These are phyloP conservation scores for Shinisaurus crocodilurus DNA, from an alignment of 2,113 vertebrate genomes.

Conservation along the genomic window DNA sequence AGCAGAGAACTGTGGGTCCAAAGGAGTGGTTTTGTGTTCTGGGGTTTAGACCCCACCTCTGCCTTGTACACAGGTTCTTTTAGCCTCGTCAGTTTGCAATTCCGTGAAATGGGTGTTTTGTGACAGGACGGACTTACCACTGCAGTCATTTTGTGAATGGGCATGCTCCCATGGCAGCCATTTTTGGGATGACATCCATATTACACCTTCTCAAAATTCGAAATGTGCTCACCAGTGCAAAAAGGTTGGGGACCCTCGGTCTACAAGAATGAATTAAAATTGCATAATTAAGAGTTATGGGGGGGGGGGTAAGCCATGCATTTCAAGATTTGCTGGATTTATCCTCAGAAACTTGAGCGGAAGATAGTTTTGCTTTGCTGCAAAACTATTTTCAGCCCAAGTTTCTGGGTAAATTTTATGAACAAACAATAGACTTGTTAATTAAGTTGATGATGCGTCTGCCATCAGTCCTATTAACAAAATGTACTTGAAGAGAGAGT, in stretches of 20 bases:
- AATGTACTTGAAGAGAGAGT: slow-evolving; percentile 6
- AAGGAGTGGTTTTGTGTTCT: no score
- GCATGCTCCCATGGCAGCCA: no score
- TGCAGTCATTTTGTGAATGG: no score
- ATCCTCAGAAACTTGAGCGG: background rate
- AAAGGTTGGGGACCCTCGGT: background rate
- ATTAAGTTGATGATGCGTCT: background rate
- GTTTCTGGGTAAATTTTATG: slow-evolving; percentile 24
- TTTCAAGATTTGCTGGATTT: background rate
- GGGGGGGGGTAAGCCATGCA: no score
- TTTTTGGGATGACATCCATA: no score
- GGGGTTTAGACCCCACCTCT: no score
- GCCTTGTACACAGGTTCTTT: no score
- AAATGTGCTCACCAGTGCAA: background rate
- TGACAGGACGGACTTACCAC: no score
- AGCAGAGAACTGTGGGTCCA: no score
- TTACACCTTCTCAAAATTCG: no score
- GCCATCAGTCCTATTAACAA: background rate
- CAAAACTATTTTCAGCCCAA: background rate
- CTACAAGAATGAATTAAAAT: background rate
- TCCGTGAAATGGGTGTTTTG: no score
- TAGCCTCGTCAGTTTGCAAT: no score
- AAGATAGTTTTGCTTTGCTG: background rate
- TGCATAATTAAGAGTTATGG: background rate
- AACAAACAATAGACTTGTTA: slow-evolving; percentile 27